These are phyloP conservation scores for Otocyon megalotis DNA, from an alignment of 2,113 vertebrate species.

Conservation along the genomic window DNA sequence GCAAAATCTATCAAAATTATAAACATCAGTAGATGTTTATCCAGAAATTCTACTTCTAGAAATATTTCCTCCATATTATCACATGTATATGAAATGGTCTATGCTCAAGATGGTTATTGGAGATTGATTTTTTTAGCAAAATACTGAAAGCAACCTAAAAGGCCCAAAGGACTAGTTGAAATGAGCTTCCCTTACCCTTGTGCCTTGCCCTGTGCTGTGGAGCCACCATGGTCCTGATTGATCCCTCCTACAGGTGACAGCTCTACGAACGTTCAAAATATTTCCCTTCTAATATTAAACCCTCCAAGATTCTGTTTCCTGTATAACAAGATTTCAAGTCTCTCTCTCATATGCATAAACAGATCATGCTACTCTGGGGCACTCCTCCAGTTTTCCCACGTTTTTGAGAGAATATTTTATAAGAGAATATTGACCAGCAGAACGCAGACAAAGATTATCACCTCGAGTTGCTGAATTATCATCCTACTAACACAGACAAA, in stretches of 20 bases:
- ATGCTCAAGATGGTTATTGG: neutral
- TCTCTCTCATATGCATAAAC: neutral
- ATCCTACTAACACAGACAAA: neutral
- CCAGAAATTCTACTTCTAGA: neutral
- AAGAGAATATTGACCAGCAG: neutral
- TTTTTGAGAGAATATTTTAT: neutral
- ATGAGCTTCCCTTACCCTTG: neutral
- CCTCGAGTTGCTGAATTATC: neutral
- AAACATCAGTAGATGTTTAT: neutral
- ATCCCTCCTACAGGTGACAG: neutral
- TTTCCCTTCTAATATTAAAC: neutral
- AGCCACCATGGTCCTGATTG: neutral
- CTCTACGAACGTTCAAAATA: neutral
- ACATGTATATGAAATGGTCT: neutral
- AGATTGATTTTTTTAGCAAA: constrained; percentile 31
- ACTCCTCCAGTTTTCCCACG: neutral
- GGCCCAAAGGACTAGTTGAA: neutral
- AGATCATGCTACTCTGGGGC: neutral
- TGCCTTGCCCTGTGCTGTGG: neutral
- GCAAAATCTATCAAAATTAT: neutral
- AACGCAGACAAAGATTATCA: neutral
- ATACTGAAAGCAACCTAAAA: neutral
- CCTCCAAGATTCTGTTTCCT: neutral
- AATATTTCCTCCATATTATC: neutral
- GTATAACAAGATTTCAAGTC: neutral